Evolutionary conservation across 2,113 vertebrate species (phyloP).

Genomic region (Brachypteracias leptosomus): DNA sequence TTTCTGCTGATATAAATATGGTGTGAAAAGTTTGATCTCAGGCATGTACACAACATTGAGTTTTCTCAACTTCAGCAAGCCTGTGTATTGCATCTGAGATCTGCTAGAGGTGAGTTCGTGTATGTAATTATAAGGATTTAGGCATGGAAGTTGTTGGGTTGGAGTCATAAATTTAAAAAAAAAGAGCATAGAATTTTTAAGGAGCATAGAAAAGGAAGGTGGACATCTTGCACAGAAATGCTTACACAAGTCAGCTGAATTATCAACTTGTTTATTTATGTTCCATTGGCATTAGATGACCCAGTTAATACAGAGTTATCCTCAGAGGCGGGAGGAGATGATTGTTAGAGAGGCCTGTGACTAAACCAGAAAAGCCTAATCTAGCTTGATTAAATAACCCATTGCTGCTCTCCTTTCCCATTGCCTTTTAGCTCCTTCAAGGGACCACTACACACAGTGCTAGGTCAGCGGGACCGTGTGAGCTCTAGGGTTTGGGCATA

Average conservation of each 20-base stretch:
- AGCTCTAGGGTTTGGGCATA: not conserved
- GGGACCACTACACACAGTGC: not conserved
- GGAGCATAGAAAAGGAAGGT: not conserved
- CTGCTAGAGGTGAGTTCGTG: not conserved
- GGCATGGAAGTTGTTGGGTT: not conserved
- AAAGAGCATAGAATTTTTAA: not conserved
- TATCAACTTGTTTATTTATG: not conserved
- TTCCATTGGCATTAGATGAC: constrained; percentile 2
- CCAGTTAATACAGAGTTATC: constrained; percentile 5
- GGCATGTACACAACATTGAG: too few relatives aligned
- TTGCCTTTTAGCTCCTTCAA: not conserved
- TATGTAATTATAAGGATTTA: not conserved
- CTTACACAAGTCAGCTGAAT: not conserved
- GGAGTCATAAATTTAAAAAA: not conserved
- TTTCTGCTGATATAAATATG: not conserved
- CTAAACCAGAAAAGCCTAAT: constrained; percentile 1
- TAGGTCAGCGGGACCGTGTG: not conserved
- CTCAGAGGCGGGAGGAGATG: not conserved
- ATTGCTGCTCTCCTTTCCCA: not conserved
- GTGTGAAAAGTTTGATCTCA: not conserved
- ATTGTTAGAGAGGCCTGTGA: not conserved
- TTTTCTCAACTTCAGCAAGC: not conserved
- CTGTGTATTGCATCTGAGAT: not conserved
- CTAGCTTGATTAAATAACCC: not conserved
- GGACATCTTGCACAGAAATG: not conserved